Conservation (phyloP, 1,140 invertebrate species). For the Zaprionus ornatus region DNA sequence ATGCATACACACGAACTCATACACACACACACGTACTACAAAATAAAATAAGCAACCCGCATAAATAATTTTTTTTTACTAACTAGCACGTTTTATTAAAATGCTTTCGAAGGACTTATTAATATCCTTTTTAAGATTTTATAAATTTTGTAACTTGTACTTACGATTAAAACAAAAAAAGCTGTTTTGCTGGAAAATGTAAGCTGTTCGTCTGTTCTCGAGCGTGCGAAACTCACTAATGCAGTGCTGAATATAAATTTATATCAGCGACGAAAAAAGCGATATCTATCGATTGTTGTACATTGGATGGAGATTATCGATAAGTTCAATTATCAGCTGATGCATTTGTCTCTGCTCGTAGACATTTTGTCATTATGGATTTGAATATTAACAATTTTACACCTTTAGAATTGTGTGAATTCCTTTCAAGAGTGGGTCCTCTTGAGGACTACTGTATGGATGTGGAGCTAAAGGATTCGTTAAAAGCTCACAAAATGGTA, state of each 20-base stretch:
- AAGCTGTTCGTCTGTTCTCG: constrained; percentile 41
- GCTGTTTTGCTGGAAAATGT: constrained; percentile 75
- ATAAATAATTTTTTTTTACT: neutral
- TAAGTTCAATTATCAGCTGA: constrained; percentile 2
- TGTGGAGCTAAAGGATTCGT: neutral
- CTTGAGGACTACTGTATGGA: constrained; percentile 5
- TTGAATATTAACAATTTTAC: constrained; percentile 23
- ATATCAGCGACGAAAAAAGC: neutral
- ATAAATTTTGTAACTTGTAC: constrained; percentile 35
- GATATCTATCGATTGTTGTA: neutral
- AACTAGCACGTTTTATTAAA: neutral
- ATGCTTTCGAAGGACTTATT: neutral
- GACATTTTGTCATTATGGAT: constrained; percentile 15
- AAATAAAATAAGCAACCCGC: neutral
- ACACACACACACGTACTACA: neutral
- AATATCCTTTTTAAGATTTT: neutral
- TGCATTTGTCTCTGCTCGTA: neutral
- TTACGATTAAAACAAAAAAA: constrained; percentile 82
- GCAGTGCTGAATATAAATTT: constrained; percentile 15
- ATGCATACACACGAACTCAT: neutral
- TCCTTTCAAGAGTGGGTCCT: constrained; percentile 16
- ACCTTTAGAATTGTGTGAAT: constrained; percentile 15
- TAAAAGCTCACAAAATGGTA: constrained; percentile 24
- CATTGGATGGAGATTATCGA: neutral
- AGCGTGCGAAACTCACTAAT: constrained; percentile 39